Base-by-base conservation (phyloP, 2,888 invertebrate genomes). In the Tetheella fluctuosa region DNA sequence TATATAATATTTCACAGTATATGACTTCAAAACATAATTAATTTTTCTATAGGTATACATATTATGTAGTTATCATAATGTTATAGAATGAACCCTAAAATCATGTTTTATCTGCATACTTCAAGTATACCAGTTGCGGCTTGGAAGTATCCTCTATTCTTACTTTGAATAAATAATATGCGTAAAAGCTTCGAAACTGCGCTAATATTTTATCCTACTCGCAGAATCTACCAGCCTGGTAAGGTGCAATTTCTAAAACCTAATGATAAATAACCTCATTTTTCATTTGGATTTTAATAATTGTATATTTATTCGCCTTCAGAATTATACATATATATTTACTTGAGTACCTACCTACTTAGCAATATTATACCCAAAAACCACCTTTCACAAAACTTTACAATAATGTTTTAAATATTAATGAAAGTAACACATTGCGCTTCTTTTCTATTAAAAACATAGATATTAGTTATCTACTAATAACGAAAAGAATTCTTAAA, bases 141-240 rank as follows among this genome's bases (percentile, higher is more conserved):
- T 75, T 74, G 73, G 72, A 76, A 80, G 81, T 81, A 78, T 79
- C 75, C 79, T 79, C 76, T 82, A 79, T 82, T 84, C 84, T 84
- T 82, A 83, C 79, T 84, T 79, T 89, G 87, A 89, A 89, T 89
- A 89, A 88, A 84, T 89, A 89, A 89, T 89, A 83, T 74, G 79
- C 79, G 80, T 88, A 86, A 88, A 88, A 88, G 89, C 88, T 84
- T 84, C 77, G 80, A 81, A 86, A 85, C 83, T 78, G 80, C 71
- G 74, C 77, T 80, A 76, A 83, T 84, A 84, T 82, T 84, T 84
- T 79, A 83, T 76, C 76, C 67, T 69, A 64, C 72, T 67, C 66
- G 62, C 58, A 73, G 68, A 61, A 68, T 61, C 62, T 63, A 64
- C 67, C 59, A 58, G 59, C 60, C 59, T 68, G 64, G 58, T 60